Evolutionary conservation across 2,888 invertebrate species (phyloP).

Genomic region (Pantelozetes paolii): DNA sequence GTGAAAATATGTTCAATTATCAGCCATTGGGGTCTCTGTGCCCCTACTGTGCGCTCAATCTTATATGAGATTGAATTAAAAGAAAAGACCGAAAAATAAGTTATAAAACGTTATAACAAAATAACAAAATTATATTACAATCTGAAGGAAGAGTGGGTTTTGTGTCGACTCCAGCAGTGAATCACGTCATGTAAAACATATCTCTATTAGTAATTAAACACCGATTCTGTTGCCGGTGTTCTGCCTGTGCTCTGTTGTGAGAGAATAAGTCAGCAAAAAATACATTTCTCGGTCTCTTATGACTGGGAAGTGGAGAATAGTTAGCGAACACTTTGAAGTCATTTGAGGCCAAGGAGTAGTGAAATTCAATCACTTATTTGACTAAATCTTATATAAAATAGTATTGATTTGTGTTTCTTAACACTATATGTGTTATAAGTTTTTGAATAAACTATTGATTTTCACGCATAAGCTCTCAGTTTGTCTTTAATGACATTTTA

Average conservation of each 20-base stretch:
- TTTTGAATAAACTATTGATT: constrained; percentile 10
- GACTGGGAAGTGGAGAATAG: neutral
- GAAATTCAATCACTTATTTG: constrained; percentile 26
- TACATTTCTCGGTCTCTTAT: neutral
- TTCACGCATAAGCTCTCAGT: constrained; percentile 4
- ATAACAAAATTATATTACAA: neutral
- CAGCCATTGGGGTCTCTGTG: constrained; percentile 21
- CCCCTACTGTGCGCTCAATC: constrained; percentile 32
- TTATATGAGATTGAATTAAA: neutral
- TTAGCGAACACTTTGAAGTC: neutral
- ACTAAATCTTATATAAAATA: neutral
- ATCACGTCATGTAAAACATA: constrained; percentile 27
- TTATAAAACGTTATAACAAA: constrained; percentile 21
- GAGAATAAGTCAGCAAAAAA: neutral
- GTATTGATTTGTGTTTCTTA: constrained; percentile 14
- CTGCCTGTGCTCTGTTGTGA: neutral
- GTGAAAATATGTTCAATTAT: constrained; percentile 31
- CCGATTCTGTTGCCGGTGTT: neutral
- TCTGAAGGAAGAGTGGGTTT: neutral
- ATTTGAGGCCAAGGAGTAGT: neutral
- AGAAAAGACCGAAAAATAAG: constrained; percentile 18
- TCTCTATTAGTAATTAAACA: constrained; percentile 34
- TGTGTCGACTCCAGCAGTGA: constrained; percentile 20
- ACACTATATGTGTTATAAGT: neutral
- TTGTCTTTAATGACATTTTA: constrained; percentile 21